Percentiles rank a stretch among this genome's conserved stretches.
These are phyloP conservation scores for Tipula helvola DNA, from an alignment of 2,888 invertebrate genomes.

Conservation along the genomic window DNA sequence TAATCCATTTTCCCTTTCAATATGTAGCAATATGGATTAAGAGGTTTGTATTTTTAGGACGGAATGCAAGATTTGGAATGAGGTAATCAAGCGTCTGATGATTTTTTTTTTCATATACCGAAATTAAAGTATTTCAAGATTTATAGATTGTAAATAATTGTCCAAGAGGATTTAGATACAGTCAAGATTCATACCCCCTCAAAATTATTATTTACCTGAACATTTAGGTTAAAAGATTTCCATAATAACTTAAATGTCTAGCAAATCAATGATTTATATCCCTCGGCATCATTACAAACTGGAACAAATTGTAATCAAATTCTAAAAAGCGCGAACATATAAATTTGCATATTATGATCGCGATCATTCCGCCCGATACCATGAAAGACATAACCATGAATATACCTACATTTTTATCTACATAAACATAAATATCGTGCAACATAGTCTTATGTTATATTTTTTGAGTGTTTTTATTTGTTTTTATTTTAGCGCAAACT, in stretches of 20 bases:
- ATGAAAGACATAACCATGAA: not conserved
- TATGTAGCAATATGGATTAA: not conserved
- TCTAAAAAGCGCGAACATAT: not conserved
- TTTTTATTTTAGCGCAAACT: not conserved
- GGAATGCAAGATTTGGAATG: too few relatives aligned
- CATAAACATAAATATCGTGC: not conserved
- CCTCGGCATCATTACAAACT: not conserved
- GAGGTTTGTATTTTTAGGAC: not conserved
- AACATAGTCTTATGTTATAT: not conserved
- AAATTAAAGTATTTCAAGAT: too few relatives aligned
- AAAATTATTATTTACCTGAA: too few relatives aligned
- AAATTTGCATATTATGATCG: not conserved
- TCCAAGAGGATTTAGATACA: too few relatives aligned
- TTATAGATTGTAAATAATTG: too few relatives aligned
- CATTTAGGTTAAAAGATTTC: too few relatives aligned
- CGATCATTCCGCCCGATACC: not conserved
- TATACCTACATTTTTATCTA: not conserved
- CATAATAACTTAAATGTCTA: not conserved
- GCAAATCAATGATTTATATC: not conserved
- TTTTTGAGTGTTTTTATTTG: not conserved
- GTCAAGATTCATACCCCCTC: too few relatives aligned
- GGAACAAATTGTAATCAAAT: not conserved
- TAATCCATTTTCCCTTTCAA: not conserved
- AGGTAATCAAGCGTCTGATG: too few relatives aligned
- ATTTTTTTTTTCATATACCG: too few relatives aligned